Evolutionary conservation across 2,113 vertebrate species (phyloP).

Genomic region (Oplegnathus fasciatus): DNA sequence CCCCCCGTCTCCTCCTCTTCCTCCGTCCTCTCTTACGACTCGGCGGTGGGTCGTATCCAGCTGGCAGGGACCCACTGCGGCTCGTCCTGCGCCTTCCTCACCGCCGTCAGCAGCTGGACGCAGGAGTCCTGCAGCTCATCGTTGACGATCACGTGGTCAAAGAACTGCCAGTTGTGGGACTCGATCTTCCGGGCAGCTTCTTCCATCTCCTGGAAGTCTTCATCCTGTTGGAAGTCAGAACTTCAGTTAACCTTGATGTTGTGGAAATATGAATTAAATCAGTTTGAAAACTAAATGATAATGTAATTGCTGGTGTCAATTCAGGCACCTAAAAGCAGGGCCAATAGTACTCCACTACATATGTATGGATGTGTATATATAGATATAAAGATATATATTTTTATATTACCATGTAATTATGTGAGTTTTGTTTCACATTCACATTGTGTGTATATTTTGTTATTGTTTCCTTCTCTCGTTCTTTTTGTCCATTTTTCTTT

Average conservation of each 20-base stretch:
- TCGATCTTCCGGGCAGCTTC: conserved; percentile 91
- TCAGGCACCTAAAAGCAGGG: no score
- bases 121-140: conserved; percentile 89
- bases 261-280: no score
- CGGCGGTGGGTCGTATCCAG: conserved; percentile 88
- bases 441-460: no score
- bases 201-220: conserved; percentile 95
- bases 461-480: no score
- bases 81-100: conserved; percentile 89
- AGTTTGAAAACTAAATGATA: no score
- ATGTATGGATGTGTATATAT: no score
- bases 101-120: conserved; percentile 85
- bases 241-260: background rate
- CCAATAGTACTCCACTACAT: no score
- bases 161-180: conserved; percentile 91
- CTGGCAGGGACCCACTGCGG: conserved; percentile 94
- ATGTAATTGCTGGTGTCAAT: no score
- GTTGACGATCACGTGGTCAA: conserved; percentile 93
- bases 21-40: conserved; percentile 70
- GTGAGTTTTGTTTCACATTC: no score
- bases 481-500: no score
- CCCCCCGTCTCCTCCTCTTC: background rate
- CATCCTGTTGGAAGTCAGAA: conserved; percentile 84
- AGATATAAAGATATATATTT: no score
- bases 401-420: no score